A percentile compares a stretch with the other conserved stretches of the same genome.
Evolutionary conservation across 2,888 invertebrate genomes (phyloP).

Genomic region (Pyrrhosoma nymphula): DNA sequence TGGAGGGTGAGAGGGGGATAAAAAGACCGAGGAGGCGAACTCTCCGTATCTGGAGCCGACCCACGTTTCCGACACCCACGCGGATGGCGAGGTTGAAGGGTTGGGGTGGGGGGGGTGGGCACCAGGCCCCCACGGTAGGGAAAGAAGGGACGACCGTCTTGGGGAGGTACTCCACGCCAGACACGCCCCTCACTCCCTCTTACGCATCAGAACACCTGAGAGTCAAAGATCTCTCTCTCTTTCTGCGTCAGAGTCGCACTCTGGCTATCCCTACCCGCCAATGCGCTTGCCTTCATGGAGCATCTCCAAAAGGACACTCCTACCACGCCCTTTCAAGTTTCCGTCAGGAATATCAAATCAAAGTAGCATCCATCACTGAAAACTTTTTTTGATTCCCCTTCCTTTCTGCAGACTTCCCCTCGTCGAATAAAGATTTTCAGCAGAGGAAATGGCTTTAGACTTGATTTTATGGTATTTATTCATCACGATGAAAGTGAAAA

Average conservation of each 20-base stretch:
- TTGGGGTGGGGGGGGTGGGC: background rate
- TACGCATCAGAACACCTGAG: background rate
- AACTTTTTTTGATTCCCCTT: too few relatives aligned
- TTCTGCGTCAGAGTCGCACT: background rate
- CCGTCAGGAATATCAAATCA: too few relatives aligned
- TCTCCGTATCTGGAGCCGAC: conserved; percentile 17
- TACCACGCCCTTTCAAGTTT: too few relatives aligned
- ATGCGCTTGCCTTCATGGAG: background rate
- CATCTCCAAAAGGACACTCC: background rate
- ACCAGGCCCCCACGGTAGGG: background rate
- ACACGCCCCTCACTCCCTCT: background rate
- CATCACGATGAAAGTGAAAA: too few relatives aligned
- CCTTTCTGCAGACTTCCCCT: too few relatives aligned
- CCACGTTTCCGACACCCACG: conserved; percentile 18
- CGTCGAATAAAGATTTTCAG: too few relatives aligned
- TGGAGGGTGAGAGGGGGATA: background rate
- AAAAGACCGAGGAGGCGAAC: background rate
- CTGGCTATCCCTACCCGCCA: background rate
- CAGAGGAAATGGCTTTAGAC: too few relatives aligned
- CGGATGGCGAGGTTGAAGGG: background rate
- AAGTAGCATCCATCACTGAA: too few relatives aligned
- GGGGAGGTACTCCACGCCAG: background rate
- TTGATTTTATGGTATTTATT: too few relatives aligned
- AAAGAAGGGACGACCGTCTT: background rate
- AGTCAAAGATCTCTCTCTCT: conserved; percentile 11